Evolutionary conservation across 1,140 invertebrate species (phyloP).

Genomic region (Antheraea mylitta): DNA sequence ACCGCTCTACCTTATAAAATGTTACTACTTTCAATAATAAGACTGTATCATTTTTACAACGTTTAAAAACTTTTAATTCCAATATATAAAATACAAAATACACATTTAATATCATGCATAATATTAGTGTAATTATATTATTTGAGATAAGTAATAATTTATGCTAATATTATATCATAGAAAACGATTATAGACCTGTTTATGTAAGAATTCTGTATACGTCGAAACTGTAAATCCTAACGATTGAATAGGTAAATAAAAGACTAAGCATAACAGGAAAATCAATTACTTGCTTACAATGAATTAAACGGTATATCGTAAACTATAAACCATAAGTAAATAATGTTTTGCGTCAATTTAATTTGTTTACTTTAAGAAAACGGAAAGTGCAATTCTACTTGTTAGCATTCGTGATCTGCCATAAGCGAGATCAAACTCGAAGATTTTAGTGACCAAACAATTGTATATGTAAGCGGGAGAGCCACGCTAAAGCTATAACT

Average conservation of each 20-base stretch:
- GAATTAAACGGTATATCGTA: slow-evolving; percentile 10
- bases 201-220: not conserved
- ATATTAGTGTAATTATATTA: too few species aligned
- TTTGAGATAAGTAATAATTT: too few species aligned
- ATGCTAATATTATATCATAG: too few species aligned
- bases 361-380: slow-evolving; percentile 5
- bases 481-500: too few species aligned
- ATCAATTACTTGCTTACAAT: slow-evolving; percentile 5
- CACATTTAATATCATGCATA: too few species aligned
- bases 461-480: too few species aligned
- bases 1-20: too few species aligned
- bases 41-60: too few species aligned
- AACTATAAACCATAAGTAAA: not conserved
- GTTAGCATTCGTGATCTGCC: not conserved
- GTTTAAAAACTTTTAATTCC: too few species aligned
- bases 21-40: too few species aligned
- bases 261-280: slow-evolving; percentile 8
- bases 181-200: too few species aligned
- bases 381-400: not conserved
- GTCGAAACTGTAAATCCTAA: not conserved
- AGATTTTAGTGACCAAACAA: not conserved
- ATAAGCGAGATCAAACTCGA: not conserved
- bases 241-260: not conserved
- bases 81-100: too few species aligned
- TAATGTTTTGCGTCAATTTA: slow-evolving; percentile 10